Evolutionary conservation across 1,140 invertebrate species (phyloP).

Genomic region (Drosophila sp.): DNA sequence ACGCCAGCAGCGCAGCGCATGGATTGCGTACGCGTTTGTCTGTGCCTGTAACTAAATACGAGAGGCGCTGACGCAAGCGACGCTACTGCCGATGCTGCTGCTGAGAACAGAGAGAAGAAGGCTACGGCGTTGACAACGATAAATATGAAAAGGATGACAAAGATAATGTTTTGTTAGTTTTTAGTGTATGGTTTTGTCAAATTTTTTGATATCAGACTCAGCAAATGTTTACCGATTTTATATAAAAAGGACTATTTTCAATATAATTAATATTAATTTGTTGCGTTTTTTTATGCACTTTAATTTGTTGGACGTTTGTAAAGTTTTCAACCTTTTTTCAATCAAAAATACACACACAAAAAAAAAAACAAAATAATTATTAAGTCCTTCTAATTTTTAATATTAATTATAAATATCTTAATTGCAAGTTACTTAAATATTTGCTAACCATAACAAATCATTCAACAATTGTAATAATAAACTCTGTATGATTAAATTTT

Average conservation of each 20-base stretch:
- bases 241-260: constrained; percentile 26
- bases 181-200: constrained; percentile 7
- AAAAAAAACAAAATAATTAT: not conserved
- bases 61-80: constrained; percentile 75
- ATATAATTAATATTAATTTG: constrained; percentile 32
- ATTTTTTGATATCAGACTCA: constrained; percentile 8
- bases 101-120: constrained; percentile 5
- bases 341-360: constrained; percentile 1
- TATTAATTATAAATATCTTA: constrained; percentile 8
- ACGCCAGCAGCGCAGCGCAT: constrained; percentile 33
- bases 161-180: constrained; percentile 23
- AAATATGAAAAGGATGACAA: not conserved
- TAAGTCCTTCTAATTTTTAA: constrained; percentile 22
- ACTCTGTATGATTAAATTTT: constrained; percentile 10
- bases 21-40: constrained; percentile 75
- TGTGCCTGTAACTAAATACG: constrained; percentile 69
- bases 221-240: constrained; percentile 2
- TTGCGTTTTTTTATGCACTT: constrained; percentile 31
- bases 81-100: constrained; percentile 64
- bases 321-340: constrained; percentile 19
- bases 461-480: constrained; percentile 19
- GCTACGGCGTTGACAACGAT: not conserved
- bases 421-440: constrained; percentile 42
- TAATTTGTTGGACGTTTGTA: constrained; percentile 29
- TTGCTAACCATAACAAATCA: constrained; percentile 20